Conservation (phyloP, 2,888 invertebrate genomes). For the Idaea straminata region DNA sequence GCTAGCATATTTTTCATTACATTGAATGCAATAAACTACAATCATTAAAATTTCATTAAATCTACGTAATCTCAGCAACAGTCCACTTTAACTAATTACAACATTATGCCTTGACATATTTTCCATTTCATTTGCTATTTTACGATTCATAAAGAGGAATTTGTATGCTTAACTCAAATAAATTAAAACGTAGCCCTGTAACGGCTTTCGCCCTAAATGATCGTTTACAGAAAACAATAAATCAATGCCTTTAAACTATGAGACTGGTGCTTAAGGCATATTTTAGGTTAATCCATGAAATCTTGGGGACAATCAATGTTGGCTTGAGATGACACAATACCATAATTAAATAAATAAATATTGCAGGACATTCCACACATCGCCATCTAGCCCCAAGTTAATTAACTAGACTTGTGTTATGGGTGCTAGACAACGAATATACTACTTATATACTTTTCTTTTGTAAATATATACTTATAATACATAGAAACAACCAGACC, state of each 20-base stretch:
- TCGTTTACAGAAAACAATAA: not conserved
- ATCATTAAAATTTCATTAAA: slow-evolving; percentile 19
- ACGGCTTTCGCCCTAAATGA: not conserved
- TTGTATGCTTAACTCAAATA: slow-evolving; percentile 21
- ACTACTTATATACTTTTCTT: no score
- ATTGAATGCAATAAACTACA: slow-evolving; percentile 4
- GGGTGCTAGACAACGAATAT: no score
- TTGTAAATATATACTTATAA: no score
- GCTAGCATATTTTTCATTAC: slow-evolving; percentile 8
- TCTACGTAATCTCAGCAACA: slow-evolving; percentile 44
- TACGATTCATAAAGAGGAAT: slow-evolving; percentile 50
- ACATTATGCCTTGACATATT: slow-evolving; percentile 36
- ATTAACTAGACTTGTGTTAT: no score
- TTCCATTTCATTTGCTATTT: slow-evolving; percentile 52
- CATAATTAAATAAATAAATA: not conserved
- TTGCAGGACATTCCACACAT: no score
- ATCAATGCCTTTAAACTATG: not conserved
- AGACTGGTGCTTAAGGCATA: not conserved
- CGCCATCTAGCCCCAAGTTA: no score
- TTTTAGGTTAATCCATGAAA: not conserved
- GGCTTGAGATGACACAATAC: not conserved
- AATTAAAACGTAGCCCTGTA: not conserved
- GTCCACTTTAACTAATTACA: slow-evolving; percentile 48
- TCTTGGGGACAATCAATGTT: not conserved
- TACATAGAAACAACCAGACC: no score